Evolutionary conservation across 2,113 vertebrate species (phyloP), one percentile per base, ranked within the genome.

Genomic region (Gymnorhina tibicen): DNA sequence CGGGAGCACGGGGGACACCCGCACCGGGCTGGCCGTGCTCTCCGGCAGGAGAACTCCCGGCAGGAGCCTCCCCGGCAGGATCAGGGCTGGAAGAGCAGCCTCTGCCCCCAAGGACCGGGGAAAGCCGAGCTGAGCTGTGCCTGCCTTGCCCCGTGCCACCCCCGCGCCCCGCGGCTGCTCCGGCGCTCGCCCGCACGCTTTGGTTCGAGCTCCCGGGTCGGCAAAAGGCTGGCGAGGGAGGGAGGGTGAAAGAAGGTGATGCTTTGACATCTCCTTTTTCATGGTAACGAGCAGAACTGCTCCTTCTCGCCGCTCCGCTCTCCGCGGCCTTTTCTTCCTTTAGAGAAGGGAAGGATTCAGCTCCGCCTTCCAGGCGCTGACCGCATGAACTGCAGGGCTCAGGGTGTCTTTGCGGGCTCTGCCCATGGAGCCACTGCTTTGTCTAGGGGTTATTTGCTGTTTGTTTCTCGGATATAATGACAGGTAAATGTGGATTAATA

Each of bases 231-330:
- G 87, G 63, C 0, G 12, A 81, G 41, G 55, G 63, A 77, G 93
- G 89, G 81, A 95, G 80, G 96, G 95, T 97, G 91, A 96, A 97
- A 97, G 91, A 56, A 85, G 59, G 92, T 28, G 95, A 91, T 94
- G 88, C 87, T 97, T 89, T 91, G 93, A 93, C 78, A 87, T 97
- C 96, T 96, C 75, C 93, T 97, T 97, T 97, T 89, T 96, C 91
- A 95, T 13, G 20, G 93, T 97, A 97, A 97, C 50, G 93, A 87
- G 94, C 93, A 95, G 80, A 94, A 70, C 70, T 83, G 93, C 96
- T 94, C 95, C 69, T 76, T 94, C 81, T 89, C 89, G 75, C 82
- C 1, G 30, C 62, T 39, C 79, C 80, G 62, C 78, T 72, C 41
- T 22, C 56, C 30, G 3, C 4, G 5, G 41, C 67, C 69, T 95